Evolutionary conservation across 2,888 invertebrate genomes (phyloP).

Genomic region (Pomacea canaliculata): DNA sequence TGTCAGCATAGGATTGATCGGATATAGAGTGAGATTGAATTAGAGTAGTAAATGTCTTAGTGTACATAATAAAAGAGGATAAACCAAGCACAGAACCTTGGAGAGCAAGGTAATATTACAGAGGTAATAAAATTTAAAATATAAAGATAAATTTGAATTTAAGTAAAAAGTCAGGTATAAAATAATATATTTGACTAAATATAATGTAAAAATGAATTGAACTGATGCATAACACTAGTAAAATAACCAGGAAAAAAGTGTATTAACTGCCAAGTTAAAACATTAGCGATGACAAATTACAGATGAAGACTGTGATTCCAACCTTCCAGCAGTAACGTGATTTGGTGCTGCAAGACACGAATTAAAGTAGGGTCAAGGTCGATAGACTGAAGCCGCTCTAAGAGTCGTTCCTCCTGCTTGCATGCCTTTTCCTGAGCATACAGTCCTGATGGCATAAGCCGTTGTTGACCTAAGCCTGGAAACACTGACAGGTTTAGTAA

Average conservation of each 20-base stretch:
- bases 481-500: no score
- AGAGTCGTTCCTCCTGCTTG: constrained; percentile 83
- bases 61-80: no score
- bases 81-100: no score
- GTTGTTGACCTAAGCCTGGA: constrained; percentile 80
- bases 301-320: constrained; percentile 17
- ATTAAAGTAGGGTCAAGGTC: constrained; percentile 81
- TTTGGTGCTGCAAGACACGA: constrained; percentile 79
- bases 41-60: no score
- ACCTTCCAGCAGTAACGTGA: constrained; percentile 79
- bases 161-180: no score
- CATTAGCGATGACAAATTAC: not conserved
- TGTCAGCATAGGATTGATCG: no score
- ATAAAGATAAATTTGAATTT: no score
- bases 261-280: not conserved
- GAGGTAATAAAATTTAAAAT: no score
- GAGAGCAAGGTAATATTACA: no score
- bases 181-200: not conserved
- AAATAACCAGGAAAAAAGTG: not conserved
- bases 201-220: not conserved
- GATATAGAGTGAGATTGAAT: no score
- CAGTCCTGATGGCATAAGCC: constrained; percentile 83
- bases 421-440: constrained; percentile 83
- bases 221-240: not conserved
- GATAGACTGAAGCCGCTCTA: constrained; percentile 81